Percentiles rank a stretch among this genome's conserved stretches.
phyloP scores from a whole-genome alignment of 2,888 invertebrate genomes.

The Schizaphis graminum region DNA sequence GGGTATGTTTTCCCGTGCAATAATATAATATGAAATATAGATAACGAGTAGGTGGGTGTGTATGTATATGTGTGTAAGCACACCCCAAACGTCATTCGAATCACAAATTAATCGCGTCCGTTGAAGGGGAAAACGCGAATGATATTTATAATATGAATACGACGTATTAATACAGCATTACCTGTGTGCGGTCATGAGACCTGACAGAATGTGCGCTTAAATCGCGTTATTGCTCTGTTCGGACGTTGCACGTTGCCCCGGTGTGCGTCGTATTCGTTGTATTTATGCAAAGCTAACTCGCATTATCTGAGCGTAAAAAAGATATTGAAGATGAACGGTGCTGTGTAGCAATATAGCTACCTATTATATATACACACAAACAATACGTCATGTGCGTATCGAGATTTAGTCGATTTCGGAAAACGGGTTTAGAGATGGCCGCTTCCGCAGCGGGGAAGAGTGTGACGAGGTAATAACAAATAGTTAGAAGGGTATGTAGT shows the following conservation, averaged over 20 bases:
- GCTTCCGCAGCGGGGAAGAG: neutral
- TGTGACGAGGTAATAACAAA: neutral
- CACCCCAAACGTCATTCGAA: neutral
- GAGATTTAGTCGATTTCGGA: neutral
- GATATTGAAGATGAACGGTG: neutral
- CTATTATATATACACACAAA: neutral
- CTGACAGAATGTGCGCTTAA: neutral
- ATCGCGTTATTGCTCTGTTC: neutral
- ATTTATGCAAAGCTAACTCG: neutral
- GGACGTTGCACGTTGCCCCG: neutral
- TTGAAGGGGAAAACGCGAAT: neutral
- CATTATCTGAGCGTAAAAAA: neutral
- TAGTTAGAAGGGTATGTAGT: neutral
- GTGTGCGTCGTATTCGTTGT: too few relatives aligned
- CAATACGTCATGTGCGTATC: neutral
- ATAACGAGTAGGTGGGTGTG: neutral
- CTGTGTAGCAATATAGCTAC: neutral
- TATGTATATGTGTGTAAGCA: neutral
- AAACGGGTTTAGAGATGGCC: neutral
- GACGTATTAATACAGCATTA: neutral
- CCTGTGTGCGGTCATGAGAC: neutral
- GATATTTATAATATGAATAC: neutral
- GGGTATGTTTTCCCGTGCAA: neutral
- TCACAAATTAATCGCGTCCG: neutral
- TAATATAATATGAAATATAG: neutral